Conservation (phyloP, 2,888 invertebrate genomes). For the Hyppa rectilinea region DNA sequence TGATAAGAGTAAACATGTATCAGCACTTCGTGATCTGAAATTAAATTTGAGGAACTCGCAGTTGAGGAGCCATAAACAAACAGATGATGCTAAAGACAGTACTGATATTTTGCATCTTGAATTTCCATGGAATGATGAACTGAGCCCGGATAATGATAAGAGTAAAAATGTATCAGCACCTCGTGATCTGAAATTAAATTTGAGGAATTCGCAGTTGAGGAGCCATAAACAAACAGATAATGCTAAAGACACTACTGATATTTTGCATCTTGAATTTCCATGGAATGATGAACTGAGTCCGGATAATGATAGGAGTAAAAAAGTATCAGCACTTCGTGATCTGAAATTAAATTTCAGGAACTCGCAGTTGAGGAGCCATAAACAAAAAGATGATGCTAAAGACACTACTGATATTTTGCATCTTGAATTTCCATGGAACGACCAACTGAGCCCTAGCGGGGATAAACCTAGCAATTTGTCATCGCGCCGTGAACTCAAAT, state of each 20-base stretch:
- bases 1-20: not conserved
- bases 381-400: not conserved
- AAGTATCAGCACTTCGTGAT: not conserved
- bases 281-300: slow-evolving; percentile 20
- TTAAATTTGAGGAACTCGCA: no score
- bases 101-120: slow-evolving; percentile 1
- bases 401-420: not conserved
- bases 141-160: not conserved
- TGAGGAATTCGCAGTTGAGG: no score
- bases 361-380: not conserved
- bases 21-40: not conserved
- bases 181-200: no score
- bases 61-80: not conserved
- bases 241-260: not conserved
- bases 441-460: not conserved
- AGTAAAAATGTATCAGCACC: no score
- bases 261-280: slow-evolving; percentile 24
- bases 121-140: slow-evolving; percentile 31
- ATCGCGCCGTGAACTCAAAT: not conserved
- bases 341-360: no score
- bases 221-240: not conserved
- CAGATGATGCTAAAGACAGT: not conserved
- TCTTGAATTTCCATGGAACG: slow-evolving; percentile 38
- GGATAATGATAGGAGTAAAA: not conserved
- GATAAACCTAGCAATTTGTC: not conserved